These are phyloP conservation scores for Mus caroli DNA, from an alignment of 2,797 vertebrate species.

Conservation along the genomic window DNA sequence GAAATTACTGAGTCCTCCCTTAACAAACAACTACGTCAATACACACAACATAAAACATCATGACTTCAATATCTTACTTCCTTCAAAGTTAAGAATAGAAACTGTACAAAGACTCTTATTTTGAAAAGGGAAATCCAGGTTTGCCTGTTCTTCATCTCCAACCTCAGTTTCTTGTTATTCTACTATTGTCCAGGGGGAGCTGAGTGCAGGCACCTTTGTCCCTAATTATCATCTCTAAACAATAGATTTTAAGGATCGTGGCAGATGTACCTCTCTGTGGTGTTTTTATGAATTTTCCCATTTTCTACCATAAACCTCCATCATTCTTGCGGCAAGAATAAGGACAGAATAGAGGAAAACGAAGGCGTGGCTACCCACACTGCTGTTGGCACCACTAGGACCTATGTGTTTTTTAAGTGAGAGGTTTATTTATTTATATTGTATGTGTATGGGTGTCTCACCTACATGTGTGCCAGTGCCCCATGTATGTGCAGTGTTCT, in stretches of 20 bases:
- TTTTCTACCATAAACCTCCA: neutral
- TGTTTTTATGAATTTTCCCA: conserved; percentile 1
- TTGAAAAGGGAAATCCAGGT: conserved; percentile 12
- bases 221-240: neutral
- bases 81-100: neutral
- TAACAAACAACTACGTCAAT: neutral
- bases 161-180: neutral
- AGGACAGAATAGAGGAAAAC: neutral
- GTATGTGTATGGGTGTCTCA: neutral
- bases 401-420: neutral
- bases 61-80: neutral
- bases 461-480: neutral
- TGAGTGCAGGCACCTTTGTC: neutral
- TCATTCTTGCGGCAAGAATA: neutral
- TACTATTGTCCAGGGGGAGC: neutral
- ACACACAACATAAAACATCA: neutral
- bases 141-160: neutral
- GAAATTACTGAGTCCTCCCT: neutral
- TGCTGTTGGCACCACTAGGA: neutral
- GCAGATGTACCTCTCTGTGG: neutral
- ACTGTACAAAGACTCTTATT: neutral
- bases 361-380: neutral
- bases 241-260: conserved; percentile 37
- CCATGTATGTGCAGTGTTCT: neutral
- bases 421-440: too few relatives aligned